A percentile compares a stretch with the other conserved stretches of the same genome.
phyloP scores from a whole-genome alignment of 1,140 invertebrate genomes.

The Eumeta japonica region DNA sequence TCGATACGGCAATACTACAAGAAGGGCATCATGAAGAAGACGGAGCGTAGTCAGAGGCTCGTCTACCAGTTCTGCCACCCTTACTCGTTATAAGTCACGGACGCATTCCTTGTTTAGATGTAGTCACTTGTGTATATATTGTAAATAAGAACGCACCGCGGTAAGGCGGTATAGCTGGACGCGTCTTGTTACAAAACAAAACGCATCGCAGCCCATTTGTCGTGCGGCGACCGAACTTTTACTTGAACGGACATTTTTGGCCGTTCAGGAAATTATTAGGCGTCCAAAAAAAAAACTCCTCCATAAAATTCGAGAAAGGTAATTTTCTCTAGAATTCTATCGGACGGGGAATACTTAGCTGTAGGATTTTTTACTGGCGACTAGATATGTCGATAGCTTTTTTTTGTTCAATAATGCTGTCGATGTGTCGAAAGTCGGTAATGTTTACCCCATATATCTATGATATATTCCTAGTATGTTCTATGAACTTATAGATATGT shows the following conservation, averaged over 20 bases:
- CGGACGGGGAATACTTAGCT: slow-evolving; percentile 38
- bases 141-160: slow-evolving; percentile 39
- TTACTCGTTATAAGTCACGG: slow-evolving; percentile 72
- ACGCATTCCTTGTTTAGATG: slow-evolving; percentile 16
- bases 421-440: slow-evolving; percentile 60
- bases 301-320: slow-evolving; percentile 51
- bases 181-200: slow-evolving; percentile 28
- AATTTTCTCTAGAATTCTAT: slow-evolving; percentile 52
- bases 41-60: slow-evolving; percentile 93
- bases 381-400: slow-evolving; percentile 20
- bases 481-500: slow-evolving; percentile 72
- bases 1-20: slow-evolving; percentile 99
- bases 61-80: slow-evolving; percentile 99
- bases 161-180: slow-evolving; percentile 44
- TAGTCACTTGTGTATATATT: slow-evolving; percentile 47
- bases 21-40: slow-evolving; percentile 99
- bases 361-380: slow-evolving; percentile 40
- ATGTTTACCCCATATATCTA: slow-evolving; percentile 93
- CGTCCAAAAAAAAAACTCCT: slow-evolving; percentile 25
- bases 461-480: slow-evolving; percentile 93
- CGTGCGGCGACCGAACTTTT: slow-evolving; percentile 23
- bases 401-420: slow-evolving; percentile 12
- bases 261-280: slow-evolving; percentile 19
- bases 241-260: slow-evolving; percentile 9
- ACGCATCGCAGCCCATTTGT: slow-evolving; percentile 29